Conservation (phyloP, 2,797 vertebrate genomes). For the Gallirallus australis region DNA sequence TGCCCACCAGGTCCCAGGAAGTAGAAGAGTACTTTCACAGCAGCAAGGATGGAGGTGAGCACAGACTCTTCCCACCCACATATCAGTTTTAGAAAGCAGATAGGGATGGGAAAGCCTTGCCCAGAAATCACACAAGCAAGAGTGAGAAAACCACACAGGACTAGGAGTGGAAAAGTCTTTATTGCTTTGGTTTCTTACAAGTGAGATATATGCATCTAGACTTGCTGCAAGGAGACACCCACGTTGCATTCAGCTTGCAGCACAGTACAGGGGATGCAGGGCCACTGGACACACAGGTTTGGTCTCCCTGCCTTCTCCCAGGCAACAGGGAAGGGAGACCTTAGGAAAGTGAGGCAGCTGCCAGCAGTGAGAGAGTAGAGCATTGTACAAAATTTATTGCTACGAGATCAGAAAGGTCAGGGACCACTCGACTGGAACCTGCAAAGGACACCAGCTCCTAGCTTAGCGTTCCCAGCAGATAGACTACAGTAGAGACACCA, state of each 20-base stretch:
- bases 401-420: not conserved
- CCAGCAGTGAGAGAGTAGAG: not conserved
- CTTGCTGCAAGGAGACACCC: not conserved
- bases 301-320: not conserved
- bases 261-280: not conserved
- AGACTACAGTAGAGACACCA: not conserved
- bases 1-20: not conserved
- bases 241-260: not conserved
- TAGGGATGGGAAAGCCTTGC: not conserved
- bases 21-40: not conserved
- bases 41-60: rapidly evolving
- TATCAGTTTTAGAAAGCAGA: not conserved
- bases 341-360: not conserved
- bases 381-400: not conserved
- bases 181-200: slow-evolving; percentile 63
- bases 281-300: not conserved
- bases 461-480: not conserved
- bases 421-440: not conserved
- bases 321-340: not conserved
- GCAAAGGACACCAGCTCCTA: not conserved
- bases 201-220: not conserved
- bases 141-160: not conserved
- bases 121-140: not conserved
- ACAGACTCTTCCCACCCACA: not conserved
- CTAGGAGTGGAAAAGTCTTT: slow-evolving; percentile 38